Conservation (phyloP, 2,113 vertebrate species). For the Helogale parvula region DNA sequence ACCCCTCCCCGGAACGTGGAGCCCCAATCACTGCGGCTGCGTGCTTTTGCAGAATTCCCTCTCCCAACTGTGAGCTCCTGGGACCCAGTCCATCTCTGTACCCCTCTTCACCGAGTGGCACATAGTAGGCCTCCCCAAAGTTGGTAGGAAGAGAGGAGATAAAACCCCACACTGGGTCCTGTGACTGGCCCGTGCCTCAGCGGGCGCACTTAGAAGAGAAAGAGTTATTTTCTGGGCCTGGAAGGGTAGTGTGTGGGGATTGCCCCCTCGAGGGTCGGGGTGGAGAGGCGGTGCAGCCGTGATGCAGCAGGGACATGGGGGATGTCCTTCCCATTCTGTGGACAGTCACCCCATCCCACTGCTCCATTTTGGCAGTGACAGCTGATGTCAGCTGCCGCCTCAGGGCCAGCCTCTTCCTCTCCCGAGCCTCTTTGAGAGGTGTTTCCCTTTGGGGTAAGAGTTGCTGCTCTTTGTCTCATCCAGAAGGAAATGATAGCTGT, state of each 20-base stretch:
- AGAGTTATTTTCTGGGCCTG: background rate
- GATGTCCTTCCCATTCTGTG: background rate
- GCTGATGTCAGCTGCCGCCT: background rate
- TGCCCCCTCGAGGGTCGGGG: background rate
- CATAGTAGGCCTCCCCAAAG: background rate
- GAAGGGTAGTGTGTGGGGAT: background rate
- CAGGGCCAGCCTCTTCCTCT: background rate
- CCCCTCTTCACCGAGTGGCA: background rate
- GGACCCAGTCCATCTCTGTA: fast-evolving
- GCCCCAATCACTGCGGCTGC: fast-evolving
- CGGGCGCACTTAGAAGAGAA: background rate
- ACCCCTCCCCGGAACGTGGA: background rate
- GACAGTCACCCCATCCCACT: background rate
- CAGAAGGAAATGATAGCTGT: background rate
- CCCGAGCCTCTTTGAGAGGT: background rate
- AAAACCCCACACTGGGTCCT: background rate
- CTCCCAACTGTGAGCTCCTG: background rate
- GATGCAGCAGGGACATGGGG: background rate
- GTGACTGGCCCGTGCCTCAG: background rate
- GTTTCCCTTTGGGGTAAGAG: background rate
- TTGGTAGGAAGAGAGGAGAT: background rate
- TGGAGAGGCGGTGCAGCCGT: background rate
- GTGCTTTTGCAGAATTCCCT: background rate
- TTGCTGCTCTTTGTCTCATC: background rate
- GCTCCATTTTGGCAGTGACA: background rate